Evolutionary conservation across 2,113 vertebrate genomes (phyloP), one percentile per base, ranked within the genome.

Genomic region (Podilymbus podiceps): DNA sequence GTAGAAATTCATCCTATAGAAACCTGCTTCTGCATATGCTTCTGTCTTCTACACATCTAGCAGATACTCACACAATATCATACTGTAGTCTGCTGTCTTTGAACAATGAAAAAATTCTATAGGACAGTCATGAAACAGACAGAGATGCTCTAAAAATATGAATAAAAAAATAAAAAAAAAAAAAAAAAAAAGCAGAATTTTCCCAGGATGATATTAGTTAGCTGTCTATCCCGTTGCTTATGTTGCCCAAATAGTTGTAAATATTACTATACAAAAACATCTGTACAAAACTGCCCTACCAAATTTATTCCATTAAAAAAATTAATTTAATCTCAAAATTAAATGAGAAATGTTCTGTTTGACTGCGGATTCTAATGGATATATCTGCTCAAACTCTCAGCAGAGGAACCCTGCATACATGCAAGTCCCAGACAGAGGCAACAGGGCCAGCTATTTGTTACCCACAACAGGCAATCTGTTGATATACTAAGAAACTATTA

Each of bases 401-500:
- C 69, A 94, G 49, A 91, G 79, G 83, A 74, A 62, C 38, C 53
- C 74, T 58, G 42, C 52, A 40, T 42, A 76, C 10, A 8, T 59
- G n/a, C 46, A 60, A 81, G 47, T 52, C n/a, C 75, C 77, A 91
- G 81, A 40, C 22, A 89, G 40, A 80, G 50, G 72, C 24, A 14
- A 81, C 25, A 21, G 76, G 88, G n/a, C 18, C 27, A 49, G 66
- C 38, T 90, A 63, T 83, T 95, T 92, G 92, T 88, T 38, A 90
- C 38, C 46, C 44, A 79, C 6, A 42, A 91, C 71, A 20, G 22
- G 89, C 84, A 96, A 93, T 72, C 67, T 96, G 84, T 93, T 92
- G 96, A 90, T 91, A 85, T n/a, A 66, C 77, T 49, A 42, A 81
- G 42, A 73, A 94, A 96, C 64, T 88, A 76, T 82, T 81, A 91